Conservation (phyloP, 35 echinoderm and acorn worm species). For the Lytechinus pictus region DNA sequence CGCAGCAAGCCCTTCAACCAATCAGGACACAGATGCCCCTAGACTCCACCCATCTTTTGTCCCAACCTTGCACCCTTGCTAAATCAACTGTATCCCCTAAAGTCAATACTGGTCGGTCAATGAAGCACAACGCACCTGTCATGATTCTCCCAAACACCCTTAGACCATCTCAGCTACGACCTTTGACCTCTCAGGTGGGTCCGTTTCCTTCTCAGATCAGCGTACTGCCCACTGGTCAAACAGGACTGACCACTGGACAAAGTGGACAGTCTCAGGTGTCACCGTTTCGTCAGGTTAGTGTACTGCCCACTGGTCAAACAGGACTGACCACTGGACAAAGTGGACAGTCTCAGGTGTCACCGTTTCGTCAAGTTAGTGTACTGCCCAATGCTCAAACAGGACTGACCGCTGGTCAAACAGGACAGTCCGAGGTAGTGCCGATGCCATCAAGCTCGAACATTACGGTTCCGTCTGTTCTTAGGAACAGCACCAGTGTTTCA, state of each 20-base stretch:
- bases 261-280: not conserved
- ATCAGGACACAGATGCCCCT: not conserved
- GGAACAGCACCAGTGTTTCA: not conserved
- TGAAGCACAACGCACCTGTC: not conserved
- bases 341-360: not conserved
- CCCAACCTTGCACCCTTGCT: not conserved
- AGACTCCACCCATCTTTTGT: not conserved
- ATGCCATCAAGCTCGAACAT: not conserved
- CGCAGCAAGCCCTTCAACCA: not conserved
- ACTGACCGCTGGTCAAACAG: not conserved
- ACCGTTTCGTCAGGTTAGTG: not conserved
- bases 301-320: no score
- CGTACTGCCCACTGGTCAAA: not conserved
- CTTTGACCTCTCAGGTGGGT: conserved; percentile 8
- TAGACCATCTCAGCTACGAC: not conserved
- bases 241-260: not conserved
- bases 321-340: not conserved
- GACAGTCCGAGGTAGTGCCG: not conserved
- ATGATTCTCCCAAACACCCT: not conserved
- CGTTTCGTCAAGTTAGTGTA: not conserved
- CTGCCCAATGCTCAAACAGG: no score
- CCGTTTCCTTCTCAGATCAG: not conserved
- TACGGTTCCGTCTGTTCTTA: not conserved
- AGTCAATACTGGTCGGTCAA: not conserved
- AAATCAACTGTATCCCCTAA: not conserved